These are phyloP conservation scores for Sebastes cheni DNA, from an alignment of 2,797 vertebrate species.

Conservation along the genomic window DNA sequence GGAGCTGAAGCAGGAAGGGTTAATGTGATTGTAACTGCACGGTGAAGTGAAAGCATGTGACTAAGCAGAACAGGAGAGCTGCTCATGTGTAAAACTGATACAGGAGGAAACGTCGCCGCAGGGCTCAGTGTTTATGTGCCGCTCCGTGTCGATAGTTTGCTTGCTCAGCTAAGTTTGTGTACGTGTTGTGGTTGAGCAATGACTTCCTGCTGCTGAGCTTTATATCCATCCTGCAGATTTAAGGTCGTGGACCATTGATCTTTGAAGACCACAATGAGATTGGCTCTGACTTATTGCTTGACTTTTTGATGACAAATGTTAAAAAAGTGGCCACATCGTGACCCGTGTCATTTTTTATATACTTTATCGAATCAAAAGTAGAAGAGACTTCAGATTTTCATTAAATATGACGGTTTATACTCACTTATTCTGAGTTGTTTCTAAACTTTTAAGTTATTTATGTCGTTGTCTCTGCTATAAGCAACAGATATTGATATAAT, in stretches of 20 bases:
- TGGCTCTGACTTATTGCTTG: conserved; percentile 2
- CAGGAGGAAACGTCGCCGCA: neutral
- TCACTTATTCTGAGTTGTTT: neutral
- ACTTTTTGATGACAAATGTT: neutral
- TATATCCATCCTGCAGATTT: conserved; percentile 32
- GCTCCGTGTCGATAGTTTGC: conserved; percentile 2
- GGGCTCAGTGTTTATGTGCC: conserved; percentile 6
- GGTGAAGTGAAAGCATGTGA: conserved; percentile 17
- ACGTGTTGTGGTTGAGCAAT: neutral
- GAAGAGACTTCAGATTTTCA: neutral
- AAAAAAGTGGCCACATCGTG: neutral
- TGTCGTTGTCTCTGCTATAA: neutral
- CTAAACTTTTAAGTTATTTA: neutral
- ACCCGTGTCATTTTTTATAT: neutral
- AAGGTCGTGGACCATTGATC: conserved; percentile 41
- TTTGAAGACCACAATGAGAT: conserved; percentile 21
- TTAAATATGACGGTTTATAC: neutral
- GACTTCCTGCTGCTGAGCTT: conserved; percentile 21
- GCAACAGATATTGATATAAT: neutral
- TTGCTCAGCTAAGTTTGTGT: conserved; percentile 21
- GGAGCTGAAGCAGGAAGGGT: conserved; percentile 1
- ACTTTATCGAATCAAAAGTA: neutral
- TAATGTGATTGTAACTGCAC: conserved; percentile 26
- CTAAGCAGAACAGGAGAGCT: neutral
- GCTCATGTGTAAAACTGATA: conserved; percentile 16